Evolutionary conservation across 2,113 vertebrate genomes (phyloP).

Genomic region (Mastomys natalensis): DNA sequence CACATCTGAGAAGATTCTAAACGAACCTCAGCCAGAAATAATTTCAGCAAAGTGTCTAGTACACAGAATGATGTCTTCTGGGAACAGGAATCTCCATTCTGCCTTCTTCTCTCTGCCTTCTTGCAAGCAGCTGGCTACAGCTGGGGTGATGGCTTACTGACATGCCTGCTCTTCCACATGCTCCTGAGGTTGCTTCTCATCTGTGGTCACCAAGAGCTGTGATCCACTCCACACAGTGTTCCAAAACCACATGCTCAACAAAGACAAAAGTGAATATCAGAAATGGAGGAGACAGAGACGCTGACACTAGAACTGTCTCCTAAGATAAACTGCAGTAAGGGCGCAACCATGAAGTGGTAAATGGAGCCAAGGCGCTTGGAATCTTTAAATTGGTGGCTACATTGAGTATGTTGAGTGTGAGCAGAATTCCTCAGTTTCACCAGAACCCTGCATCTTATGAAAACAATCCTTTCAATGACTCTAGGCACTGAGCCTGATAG

Average conservation of each 20-base stretch:
- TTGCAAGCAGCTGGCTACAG: background rate
- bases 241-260: background rate
- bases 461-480: background rate
- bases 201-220: background rate
- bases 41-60: background rate
- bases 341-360: background rate
- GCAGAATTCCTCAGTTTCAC: background rate
- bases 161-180: background rate
- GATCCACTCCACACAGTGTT: background rate
- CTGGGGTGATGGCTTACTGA: background rate
- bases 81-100: background rate
- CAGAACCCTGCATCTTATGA: background rate
- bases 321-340: background rate
- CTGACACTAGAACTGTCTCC: background rate
- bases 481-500: background rate
- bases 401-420: background rate
- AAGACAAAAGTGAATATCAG: background rate
- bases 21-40: background rate
- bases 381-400: background rate
- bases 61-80: rapidly evolving
- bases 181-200: background rate
- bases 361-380: background rate
- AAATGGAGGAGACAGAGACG: background rate
- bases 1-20: background rate
- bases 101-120: background rate